Conservation (phyloP, 2,113 vertebrate genomes). For the Morone chrysops region DNA sequence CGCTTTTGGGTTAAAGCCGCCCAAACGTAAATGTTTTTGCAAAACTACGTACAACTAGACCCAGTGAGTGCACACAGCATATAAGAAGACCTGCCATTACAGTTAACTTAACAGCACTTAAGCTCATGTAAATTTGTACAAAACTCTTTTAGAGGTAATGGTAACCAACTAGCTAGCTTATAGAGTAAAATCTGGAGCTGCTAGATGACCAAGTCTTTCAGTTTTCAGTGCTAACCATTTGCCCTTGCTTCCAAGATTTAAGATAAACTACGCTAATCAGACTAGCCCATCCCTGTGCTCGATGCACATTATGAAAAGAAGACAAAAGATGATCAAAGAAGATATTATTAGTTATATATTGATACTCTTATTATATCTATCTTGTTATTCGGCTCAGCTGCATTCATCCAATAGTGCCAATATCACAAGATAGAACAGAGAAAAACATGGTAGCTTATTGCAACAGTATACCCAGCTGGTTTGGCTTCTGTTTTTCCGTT, state of each 20-base stretch:
- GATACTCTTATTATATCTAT: not conserved
- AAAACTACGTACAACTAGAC: not conserved
- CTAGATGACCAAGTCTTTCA: not conserved
- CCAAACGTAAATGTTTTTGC: not conserved
- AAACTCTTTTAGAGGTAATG: not conserved
- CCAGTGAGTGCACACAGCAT: not conserved
- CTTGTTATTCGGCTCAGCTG: not conserved
- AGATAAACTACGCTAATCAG: not conserved
- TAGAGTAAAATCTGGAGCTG: not conserved
- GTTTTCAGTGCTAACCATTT: not conserved
- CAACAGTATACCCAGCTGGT: not conserved
- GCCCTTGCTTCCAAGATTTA: not conserved
- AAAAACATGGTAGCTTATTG: not conserved
- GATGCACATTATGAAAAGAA: too few relatives aligned
- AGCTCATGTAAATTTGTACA: not conserved
- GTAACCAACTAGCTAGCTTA: not conserved
- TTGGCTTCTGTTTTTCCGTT: not conserved
- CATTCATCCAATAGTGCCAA: not conserved
- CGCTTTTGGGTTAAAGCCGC: not conserved
- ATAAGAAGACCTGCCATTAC: not conserved
- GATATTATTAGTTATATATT: too few relatives aligned
- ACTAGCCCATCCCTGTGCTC: not conserved
- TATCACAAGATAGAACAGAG: not conserved
- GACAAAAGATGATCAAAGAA: too few relatives aligned
- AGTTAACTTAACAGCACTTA: not conserved